Percentiles rank a stretch among this genome's conserved stretches.
These are phyloP conservation scores for Zelostemma sp. DNA, from an alignment of 1,140 invertebrate species.

Conservation along the genomic window DNA sequence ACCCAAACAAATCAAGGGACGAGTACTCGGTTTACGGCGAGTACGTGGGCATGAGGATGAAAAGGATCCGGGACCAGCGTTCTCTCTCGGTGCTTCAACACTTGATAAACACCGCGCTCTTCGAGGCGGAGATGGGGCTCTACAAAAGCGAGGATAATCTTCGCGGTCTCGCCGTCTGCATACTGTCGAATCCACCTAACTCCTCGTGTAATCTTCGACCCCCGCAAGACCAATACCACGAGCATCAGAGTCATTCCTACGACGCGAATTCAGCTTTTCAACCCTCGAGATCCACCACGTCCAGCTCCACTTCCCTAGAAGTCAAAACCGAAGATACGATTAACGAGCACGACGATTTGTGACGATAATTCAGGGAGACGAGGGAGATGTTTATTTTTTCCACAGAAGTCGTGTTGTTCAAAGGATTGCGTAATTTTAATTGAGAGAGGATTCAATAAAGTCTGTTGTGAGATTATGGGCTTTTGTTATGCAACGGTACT, in stretches of 20 bases:
- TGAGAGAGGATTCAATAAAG: no score
- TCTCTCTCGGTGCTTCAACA: constrained; percentile 41
- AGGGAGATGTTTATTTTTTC: no score
- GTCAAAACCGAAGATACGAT: constrained; percentile 28
- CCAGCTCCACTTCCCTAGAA: constrained; percentile 28
- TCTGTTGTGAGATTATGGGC: no score
- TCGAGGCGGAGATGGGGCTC: constrained; percentile 42
- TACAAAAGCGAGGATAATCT: constrained; percentile 34
- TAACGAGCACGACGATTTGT: no score
- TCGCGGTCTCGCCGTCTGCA: constrained; percentile 27
- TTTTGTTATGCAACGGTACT: no score
- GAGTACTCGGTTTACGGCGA: constrained; percentile 42
- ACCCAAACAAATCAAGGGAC: constrained; percentile 18
- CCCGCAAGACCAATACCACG: constrained; percentile 31
- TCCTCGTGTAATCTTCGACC: constrained; percentile 26
- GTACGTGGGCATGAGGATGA: constrained; percentile 37
- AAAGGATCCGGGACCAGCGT: constrained; percentile 32
- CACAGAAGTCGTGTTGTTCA: no score
- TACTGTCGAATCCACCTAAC: constrained; percentile 27
- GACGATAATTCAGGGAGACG: no score
- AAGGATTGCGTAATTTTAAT: no score
- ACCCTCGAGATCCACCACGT: constrained; percentile 25
- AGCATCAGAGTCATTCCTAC: constrained; percentile 6
- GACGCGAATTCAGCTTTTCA: constrained; percentile 6
- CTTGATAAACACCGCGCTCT: constrained; percentile 42